Evolutionary conservation across 1,140 invertebrate genomes (phyloP), one percentile per base, ranked within the genome.

Genomic region (Himalopsyche phryganea): DNA sequence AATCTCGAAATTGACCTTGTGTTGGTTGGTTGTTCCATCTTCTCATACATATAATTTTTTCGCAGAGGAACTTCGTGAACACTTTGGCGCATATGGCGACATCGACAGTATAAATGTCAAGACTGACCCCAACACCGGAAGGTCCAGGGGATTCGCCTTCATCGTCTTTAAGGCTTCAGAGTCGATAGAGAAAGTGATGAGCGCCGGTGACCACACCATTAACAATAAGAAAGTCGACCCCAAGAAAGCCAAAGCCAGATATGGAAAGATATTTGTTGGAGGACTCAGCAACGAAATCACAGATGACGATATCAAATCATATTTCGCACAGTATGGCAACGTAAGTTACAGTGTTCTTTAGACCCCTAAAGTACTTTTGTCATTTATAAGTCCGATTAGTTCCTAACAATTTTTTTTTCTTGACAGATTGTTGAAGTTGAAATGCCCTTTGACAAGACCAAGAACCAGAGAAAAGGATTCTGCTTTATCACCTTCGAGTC

Each of bases 401-500:
- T 58, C 35, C 3, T 7, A 23, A 48, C 2, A 20, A n/a, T 28
- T 28, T 28, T 9, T 28, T 69, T 68, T 58, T 62, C 63, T 66
- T 74, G 76, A 15, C 67, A 95, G 92, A 92, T 98, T 62, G 85
- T 92, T 48, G 92, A 96, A 66, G 84, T 96, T 50, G 94, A 97
- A 77, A 92, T 96, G 86, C 94, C 95, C 50, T 96, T 94, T 70
- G 94, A 98, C 69, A 96, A 96, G 73, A 87, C 87, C 73, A 96
- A 97, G 80, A 96, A 94, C 69, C 92, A 96, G 72, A 85, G 94
- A 63, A 93, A 96, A 80, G 91, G 89, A 52, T 96, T 96, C 78
- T 95, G 92, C 71, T 96, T 96, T 69, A 93, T 96, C 68, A 95
- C 93, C 61, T 96, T 95, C 71, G 92, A 95, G 70, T 91, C 91